Percentiles rank a stretch among this genome's conserved stretches.
Conservation (phyloP, 2,888 invertebrate species). For the Trissolcus japonicus region DNA sequence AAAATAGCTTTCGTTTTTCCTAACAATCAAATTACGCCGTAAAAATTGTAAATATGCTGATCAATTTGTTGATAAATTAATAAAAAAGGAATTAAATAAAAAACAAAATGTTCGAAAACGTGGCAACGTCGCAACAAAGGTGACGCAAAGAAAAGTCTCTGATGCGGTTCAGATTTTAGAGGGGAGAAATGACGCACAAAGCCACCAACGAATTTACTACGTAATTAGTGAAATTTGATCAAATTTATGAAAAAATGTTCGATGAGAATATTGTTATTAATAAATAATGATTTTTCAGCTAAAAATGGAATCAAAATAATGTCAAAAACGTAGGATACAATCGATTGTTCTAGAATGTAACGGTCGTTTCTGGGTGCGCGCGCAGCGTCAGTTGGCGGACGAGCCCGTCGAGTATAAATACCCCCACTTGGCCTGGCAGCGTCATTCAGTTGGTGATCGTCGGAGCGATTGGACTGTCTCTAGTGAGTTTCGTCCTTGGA, state of each 20-base stretch:
- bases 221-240: background rate
- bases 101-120: background rate
- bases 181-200: constrained; percentile 7
- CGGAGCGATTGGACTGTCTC: constrained; percentile 61
- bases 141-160: background rate
- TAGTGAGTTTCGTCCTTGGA: constrained; percentile 47
- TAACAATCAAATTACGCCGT: no score
- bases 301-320: background rate
- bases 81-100: background rate
- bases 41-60: no score
- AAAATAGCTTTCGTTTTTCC: no score
- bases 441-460: constrained; percentile 62
- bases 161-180: background rate
- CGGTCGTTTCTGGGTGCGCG: constrained; percentile 7
- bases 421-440: constrained; percentile 41
- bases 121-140: background rate
- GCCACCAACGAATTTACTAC: background rate
- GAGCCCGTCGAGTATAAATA: constrained; percentile 62
- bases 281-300: background rate
- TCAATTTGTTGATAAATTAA: background rate
- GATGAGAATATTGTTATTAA: background rate
- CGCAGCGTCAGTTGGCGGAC: background rate
- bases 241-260: background rate
- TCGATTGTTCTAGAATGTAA: constrained; percentile 8
- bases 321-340: background rate